Base-by-base conservation (phyloP, 2,888 invertebrate genomes). In the Scaptomyza reducta region DNA sequence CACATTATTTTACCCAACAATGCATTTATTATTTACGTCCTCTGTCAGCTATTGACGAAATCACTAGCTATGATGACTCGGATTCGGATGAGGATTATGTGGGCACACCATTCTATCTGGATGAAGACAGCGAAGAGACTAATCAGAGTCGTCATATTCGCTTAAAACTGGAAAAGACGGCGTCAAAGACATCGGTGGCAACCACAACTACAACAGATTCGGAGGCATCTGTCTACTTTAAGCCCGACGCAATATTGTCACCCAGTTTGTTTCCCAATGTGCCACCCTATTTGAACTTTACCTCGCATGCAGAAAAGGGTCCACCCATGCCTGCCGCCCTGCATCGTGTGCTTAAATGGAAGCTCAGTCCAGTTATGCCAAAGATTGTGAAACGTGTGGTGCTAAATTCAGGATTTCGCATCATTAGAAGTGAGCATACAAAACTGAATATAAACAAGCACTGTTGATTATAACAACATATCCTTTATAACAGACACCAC, bases 361-460 rank as follows among this genome's bases (percentile, higher is more conserved):
- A 97, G 89, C 93, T 98, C 57, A 98, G 97, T 77, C 96, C 97
- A 0, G 97, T 99, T 51, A 98, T 99, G 44, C 99, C 99, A 0
- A 94, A 97, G 85, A 95, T 99, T 35, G 97, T 99, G 49, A 95
- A 97, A 88, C 95, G 96, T 86, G 96, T 97, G 0, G 93, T 99
- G 31, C 93, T 94, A 0, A 96, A 97, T 90, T 96, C 97, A 1
- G 97, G 98, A 13, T 98, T 97, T 90, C 94, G 95, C 73, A 92
- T 98, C 87, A 95, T 97, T 3, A 14, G 38, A 38, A 38, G 38
- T 38, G 1, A 14, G 38, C 38, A 14, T 0, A 16, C 4, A 22
- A 22, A 22, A 22, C 22, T 22, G 22, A 22, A 38, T 14, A 9
- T 14, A 14, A 38, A 38, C 3, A 7, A 14, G 7, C 14, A 31